A percentile compares a stretch with the other conserved stretches of the same genome.
Evolutionary conservation across 2,888 invertebrate genomes (phyloP).

Genomic region (Apodemia mormo): DNA sequence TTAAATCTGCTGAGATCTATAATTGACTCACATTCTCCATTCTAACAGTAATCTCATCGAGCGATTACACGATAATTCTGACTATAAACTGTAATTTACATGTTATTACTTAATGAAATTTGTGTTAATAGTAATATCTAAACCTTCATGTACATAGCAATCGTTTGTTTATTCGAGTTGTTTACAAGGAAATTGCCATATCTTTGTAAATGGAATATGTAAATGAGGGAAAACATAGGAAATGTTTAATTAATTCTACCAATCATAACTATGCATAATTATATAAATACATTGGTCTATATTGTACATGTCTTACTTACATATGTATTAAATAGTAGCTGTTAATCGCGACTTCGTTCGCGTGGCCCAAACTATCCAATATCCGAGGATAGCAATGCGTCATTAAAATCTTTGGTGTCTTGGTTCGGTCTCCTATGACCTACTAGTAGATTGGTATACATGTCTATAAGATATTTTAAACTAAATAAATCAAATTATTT

Average conservation of each 20-base stretch:
- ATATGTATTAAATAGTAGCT: too few relatives aligned
- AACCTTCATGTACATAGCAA: background rate
- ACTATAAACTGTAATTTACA: constrained; percentile 1
- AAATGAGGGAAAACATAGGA: background rate
- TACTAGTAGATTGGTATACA: too few relatives aligned
- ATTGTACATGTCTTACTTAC: too few relatives aligned
- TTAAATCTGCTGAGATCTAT: background rate
- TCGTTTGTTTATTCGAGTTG: constrained; percentile 2
- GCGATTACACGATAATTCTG: background rate
- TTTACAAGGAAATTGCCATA: constrained; percentile 1
- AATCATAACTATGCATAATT: background rate
- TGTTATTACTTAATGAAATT: constrained; percentile 3
- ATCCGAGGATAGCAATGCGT: too few relatives aligned
- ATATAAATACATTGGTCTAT: background rate
- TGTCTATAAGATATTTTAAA: too few relatives aligned
- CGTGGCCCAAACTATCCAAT: too few relatives aligned
- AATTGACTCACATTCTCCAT: background rate
- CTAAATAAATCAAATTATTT: too few relatives aligned
- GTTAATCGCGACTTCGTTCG: too few relatives aligned
- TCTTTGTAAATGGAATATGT: background rate
- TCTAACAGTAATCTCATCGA: background rate
- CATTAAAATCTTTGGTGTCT: too few relatives aligned
- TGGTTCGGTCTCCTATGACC: too few relatives aligned
- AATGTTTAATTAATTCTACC: background rate
- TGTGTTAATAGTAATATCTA: background rate